phyloP scores from a whole-genome alignment of 2,797 vertebrate species.

The Gallinago solitaria region DNA sequence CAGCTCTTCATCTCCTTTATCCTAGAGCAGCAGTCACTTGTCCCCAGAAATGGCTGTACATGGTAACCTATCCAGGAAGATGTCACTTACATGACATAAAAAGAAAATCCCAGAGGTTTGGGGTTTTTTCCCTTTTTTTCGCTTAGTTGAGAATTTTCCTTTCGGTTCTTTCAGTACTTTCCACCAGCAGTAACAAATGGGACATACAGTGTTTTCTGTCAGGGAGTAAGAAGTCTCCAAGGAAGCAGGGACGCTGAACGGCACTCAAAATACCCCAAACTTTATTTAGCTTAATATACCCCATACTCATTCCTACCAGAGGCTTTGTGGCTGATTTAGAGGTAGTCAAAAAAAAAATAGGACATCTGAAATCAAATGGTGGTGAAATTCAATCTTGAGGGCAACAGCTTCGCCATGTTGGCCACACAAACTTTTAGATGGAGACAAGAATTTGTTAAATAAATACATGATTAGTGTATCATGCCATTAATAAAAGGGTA shows the following conservation, averaged over 20 bases:
- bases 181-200: background rate
- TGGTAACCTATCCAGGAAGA: background rate
- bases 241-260: background rate
- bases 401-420: background rate
- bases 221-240: background rate
- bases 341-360: fast-evolving
- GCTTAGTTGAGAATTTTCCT: background rate
- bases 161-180: background rate
- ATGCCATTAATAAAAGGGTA: background rate
- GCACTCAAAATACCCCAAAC: background rate
- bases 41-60: background rate
- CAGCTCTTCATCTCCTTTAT: background rate
- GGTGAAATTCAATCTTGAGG: background rate
- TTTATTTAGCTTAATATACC: background rate
- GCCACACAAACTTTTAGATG: background rate
- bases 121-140: background rate
- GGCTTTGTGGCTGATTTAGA: background rate
- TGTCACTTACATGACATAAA: background rate
- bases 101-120: background rate
- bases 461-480: background rate
- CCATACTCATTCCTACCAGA: background rate
- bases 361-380: background rate
- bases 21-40: background rate
- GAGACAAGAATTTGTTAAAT: background rate
- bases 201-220: background rate